phyloP scores from a whole-genome alignment of 2,888 invertebrate genomes.

The Eilema caniola region DNA sequence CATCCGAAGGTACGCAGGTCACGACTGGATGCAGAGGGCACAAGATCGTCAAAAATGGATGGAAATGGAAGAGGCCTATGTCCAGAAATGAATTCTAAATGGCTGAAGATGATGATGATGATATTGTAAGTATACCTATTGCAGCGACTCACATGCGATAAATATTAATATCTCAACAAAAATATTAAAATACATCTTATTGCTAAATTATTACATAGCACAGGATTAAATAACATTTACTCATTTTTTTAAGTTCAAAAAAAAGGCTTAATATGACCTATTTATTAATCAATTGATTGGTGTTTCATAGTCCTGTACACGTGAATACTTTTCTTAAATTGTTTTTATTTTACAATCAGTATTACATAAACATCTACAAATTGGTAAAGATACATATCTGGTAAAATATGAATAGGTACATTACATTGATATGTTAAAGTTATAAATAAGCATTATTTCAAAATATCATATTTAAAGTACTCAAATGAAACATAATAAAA shows the following conservation, averaged over 20 bases:
- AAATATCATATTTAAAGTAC: too few relatives aligned
- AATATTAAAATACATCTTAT: neutral
- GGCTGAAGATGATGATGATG: too few relatives aligned
- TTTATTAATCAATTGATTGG: neutral
- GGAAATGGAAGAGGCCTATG: too few relatives aligned
- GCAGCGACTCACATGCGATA: constrained; percentile 15
- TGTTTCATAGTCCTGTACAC: constrained; percentile 10
- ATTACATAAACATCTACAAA: constrained; percentile 20
- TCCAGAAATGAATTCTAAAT: too few relatives aligned
- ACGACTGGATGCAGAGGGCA: too few relatives aligned
- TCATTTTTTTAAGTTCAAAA: neutral
- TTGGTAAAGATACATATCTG: constrained; percentile 12
- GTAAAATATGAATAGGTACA: constrained; percentile 8
- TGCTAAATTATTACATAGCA: neutral
- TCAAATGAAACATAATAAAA: neutral
- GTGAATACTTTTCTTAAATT: neutral
- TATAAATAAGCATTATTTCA: neutral
- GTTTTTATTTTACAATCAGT: constrained; percentile 17
- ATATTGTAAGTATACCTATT: too few relatives aligned
- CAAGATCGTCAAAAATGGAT: too few relatives aligned
- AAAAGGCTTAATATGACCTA: too few relatives aligned
- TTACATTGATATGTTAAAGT: constrained; percentile 15
- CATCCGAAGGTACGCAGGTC: too few relatives aligned
- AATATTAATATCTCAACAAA: constrained; percentile 21
- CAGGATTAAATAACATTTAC: constrained; percentile 12